Percentiles rank a stretch among this genome's conserved stretches.
These are phyloP conservation scores for Adelges cooleyi DNA, from an alignment of 1,140 invertebrate genomes.

Conservation along the genomic window DNA sequence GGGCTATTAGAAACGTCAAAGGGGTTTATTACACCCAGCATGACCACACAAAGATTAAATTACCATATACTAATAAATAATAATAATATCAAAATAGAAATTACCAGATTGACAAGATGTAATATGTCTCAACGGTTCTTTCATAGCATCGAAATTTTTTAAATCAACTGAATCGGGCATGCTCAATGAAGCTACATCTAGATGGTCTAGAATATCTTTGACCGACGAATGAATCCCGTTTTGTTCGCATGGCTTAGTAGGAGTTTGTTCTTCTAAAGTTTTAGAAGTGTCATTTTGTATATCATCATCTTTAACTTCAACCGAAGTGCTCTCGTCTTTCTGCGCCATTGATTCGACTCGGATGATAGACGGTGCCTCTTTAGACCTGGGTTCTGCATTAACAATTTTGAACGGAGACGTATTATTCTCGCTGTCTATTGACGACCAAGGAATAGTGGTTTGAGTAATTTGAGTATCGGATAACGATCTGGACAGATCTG, in stretches of 20 bases:
- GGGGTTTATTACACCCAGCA: no score
- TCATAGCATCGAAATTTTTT: not conserved
- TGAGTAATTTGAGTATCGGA: slow-evolving; percentile 1
- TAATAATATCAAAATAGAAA: not conserved
- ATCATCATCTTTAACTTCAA: not conserved
- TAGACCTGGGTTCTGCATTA: not conserved
- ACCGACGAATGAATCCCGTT: not conserved
- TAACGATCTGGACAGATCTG: slow-evolving; percentile 10
- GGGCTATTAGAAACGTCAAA: no score
- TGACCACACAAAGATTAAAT: no score
- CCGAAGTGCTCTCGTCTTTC: not conserved
- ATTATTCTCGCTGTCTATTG: not conserved
- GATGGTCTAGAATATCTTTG: not conserved
- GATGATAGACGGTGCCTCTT: not conserved
- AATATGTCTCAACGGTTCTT: slow-evolving; percentile 3
- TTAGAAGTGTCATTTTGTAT: not conserved
- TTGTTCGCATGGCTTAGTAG: not conserved
- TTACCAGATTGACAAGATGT: slow-evolving; percentile 11
- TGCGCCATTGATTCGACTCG: not conserved
- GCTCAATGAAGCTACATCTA: slow-evolving; percentile 15
- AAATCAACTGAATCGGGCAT: not conserved
- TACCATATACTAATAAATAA: no score
- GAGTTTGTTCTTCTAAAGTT: not conserved
- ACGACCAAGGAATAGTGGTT: not conserved
- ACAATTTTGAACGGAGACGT: not conserved